These are phyloP conservation scores for Zaprionus bogoriensis DNA, from an alignment of 2,888 invertebrate species.

Conservation along the genomic window DNA sequence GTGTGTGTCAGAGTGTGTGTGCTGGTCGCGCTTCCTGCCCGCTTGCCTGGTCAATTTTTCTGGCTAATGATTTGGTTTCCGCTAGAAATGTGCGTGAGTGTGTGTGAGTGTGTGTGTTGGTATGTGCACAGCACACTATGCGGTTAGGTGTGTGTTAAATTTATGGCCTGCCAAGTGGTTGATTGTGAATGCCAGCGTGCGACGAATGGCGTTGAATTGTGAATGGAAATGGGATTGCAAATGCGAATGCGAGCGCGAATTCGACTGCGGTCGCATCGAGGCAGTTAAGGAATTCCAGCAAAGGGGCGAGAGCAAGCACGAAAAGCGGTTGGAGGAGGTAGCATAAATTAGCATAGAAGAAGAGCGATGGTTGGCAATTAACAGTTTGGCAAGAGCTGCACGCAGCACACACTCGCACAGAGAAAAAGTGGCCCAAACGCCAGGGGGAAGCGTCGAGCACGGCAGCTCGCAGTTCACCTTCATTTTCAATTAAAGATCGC, in stretches of 20 bases:
- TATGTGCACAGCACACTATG: constrained; percentile 23
- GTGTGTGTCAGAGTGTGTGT: background rate
- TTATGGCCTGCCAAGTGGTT: constrained; percentile 75
- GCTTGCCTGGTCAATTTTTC: constrained; percentile 64
- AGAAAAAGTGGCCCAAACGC: background rate
- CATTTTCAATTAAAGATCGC: background rate
- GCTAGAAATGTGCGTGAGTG: constrained; percentile 3
- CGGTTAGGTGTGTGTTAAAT: constrained; percentile 66
- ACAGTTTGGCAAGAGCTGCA: constrained; percentile 14
- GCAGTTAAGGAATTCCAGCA: background rate
- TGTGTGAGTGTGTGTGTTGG: constrained; percentile 7
- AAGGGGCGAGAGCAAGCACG: constrained; percentile 27
- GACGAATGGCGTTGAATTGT: constrained; percentile 55
- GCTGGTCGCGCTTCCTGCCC: constrained; percentile 29
- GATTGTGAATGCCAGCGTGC: constrained; percentile 64
- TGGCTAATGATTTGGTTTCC: constrained; percentile 74
- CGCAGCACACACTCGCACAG: too few relatives aligned
- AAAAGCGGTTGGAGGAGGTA: constrained; percentile 4
- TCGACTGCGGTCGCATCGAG: constrained; percentile 13
- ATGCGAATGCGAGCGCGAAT: constrained; percentile 8
- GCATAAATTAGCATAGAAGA: constrained; percentile 44
- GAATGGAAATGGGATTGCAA: constrained; percentile 33
- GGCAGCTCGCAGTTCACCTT: background rate
- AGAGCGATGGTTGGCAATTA: constrained; percentile 26
- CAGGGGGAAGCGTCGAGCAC: background rate